Conservation (phyloP, 1,140 invertebrate genomes). For the Rhagoletis zephyria region DNA sequence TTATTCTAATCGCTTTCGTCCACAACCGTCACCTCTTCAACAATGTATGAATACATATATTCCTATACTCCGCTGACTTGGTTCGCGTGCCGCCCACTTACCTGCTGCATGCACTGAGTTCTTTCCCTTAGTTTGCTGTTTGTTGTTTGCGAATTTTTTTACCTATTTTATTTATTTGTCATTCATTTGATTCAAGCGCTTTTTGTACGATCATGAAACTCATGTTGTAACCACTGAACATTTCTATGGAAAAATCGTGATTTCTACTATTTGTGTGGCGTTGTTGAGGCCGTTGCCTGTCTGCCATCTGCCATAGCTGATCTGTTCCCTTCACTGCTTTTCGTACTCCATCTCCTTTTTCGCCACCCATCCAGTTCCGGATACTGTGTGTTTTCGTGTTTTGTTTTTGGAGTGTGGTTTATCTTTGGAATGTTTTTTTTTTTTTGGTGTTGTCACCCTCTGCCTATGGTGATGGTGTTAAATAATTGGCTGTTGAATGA, state of each 20-base stretch:
- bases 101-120: not conserved
- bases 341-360: not conserved
- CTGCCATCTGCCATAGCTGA: conserved; percentile 29
- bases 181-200: conserved; percentile 36
- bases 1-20: conserved; percentile 9
- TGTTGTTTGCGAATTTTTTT: not conserved
- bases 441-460: conserved; percentile 34
- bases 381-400: conserved; percentile 12
- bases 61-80: not conserved
- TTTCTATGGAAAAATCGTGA: conserved; percentile 51
- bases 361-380: not conserved
- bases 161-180: not conserved
- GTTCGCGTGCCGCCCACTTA: conserved; percentile 19
- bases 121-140: conserved; percentile 17
- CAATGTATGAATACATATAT: not conserved
- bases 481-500: conserved; percentile 52
- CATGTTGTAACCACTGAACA: conserved; percentile 52
- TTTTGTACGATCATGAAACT: conserved; percentile 48
- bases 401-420: not conserved
- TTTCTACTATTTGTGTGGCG: conserved; percentile 44
- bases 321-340: conserved; percentile 17
- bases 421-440: too few species aligned
- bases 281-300: not conserved
- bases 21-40: not conserved
- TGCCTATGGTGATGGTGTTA: conserved; percentile 41